Percentiles rank a stretch among this genome's conserved stretches.
phyloP scores from a whole-genome alignment of 2,888 invertebrate genomes.

The Aproaerema taeniolella region DNA sequence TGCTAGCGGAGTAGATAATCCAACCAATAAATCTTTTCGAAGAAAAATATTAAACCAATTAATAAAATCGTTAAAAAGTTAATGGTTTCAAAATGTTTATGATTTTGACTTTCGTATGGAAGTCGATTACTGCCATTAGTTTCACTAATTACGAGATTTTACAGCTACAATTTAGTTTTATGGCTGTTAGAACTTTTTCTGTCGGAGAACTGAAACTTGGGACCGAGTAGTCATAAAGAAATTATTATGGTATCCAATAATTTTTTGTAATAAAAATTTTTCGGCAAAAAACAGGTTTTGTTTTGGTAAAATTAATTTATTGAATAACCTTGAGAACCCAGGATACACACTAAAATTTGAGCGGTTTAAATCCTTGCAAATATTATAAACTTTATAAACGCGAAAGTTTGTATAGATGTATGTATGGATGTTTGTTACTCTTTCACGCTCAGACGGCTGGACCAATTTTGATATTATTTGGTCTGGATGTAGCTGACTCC shows the following conservation, averaged over 20 bases:
- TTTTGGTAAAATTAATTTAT: constrained; percentile 25
- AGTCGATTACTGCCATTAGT: constrained; percentile 65
- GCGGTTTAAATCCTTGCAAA: no score
- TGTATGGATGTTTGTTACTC: no score
- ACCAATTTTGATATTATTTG: no score
- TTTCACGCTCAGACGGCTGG: no score
- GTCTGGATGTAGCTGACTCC: no score
- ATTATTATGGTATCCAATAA: constrained; percentile 54
- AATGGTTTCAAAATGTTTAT: constrained; percentile 35
- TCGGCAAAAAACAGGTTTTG: constrained; percentile 28
- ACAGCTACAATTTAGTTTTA: constrained; percentile 64
- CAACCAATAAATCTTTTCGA: constrained; percentile 7
- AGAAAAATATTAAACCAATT: constrained; percentile 11
- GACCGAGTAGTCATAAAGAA: constrained; percentile 48
- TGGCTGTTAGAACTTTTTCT: constrained; percentile 58
- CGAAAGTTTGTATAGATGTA: no score
- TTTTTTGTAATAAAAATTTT: constrained; percentile 47
- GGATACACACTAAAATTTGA: no score
- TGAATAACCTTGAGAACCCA: no score
- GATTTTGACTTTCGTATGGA: constrained; percentile 51
- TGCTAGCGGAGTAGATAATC: not conserved
- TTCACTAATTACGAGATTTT: constrained; percentile 70
- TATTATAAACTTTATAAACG: no score
- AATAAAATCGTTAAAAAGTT: constrained; percentile 12
- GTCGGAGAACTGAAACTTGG: constrained; percentile 44